Evolutionary conservation across 2,113 vertebrate genomes (phyloP).

Genomic region (Ophthalmolycus amberensis): DNA sequence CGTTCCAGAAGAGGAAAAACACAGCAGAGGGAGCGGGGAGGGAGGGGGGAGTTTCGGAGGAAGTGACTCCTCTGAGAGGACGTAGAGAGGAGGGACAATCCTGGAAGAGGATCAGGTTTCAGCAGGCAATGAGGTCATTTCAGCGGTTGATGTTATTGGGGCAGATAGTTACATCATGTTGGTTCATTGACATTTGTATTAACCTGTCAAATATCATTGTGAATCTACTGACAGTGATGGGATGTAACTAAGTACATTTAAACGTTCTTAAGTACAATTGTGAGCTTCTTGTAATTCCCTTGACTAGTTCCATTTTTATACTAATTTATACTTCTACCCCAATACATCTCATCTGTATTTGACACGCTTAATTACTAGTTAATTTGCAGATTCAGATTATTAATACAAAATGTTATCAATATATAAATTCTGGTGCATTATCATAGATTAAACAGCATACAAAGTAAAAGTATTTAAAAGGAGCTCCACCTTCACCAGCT

Average conservation of each 20-base stretch:
- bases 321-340: background rate
- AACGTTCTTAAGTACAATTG: background rate
- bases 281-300: background rate
- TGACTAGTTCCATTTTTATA: background rate
- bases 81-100: slow-evolving; percentile 47
- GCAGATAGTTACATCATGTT: slow-evolving; percentile 57
- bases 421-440: background rate
- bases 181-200: slow-evolving; percentile 15
- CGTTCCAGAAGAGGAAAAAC: slow-evolving; percentile 73
- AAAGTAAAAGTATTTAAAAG: background rate
- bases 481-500: background rate
- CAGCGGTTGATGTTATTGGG: slow-evolving; percentile 55
- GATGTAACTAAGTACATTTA: background rate
- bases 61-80: slow-evolving; percentile 38
- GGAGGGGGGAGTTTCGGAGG: slow-evolving; percentile 17
- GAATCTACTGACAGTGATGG: background rate
- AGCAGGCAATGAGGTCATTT: slow-evolving; percentile 58
- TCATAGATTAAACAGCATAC: background rate
- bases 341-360: background rate
- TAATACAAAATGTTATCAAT: background rate
- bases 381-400: background rate
- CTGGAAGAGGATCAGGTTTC: slow-evolving; percentile 70
- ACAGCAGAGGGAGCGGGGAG: slow-evolving; percentile 36
- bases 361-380: background rate
- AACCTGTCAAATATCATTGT: background rate